Conservation (phyloP, 1,140 invertebrate genomes). For the Eriosoma lanigerum region DNA sequence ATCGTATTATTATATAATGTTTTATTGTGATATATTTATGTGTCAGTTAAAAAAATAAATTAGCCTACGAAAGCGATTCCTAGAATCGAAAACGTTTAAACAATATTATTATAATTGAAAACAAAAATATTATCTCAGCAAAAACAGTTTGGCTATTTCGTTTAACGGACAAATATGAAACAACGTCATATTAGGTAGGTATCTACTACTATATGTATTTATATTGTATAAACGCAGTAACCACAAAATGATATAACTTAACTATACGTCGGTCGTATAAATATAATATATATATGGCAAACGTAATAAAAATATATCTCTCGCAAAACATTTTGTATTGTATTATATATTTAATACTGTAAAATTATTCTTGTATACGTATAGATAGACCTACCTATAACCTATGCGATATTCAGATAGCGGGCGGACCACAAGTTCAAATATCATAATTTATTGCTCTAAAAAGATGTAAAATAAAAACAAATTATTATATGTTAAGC, state of each 20-base stretch:
- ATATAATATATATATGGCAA: not conserved
- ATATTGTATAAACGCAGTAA: too few relatives aligned
- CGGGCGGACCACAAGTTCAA: not conserved
- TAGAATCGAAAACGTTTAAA: too few relatives aligned
- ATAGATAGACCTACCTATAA: not conserved
- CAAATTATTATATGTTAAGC: not conserved
- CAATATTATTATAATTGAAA: too few relatives aligned
- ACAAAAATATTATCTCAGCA: too few relatives aligned
- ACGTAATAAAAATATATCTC: not conserved
- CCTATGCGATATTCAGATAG: not conserved
- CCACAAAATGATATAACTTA: not conserved
- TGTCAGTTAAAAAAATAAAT: too few relatives aligned
- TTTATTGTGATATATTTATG: too few relatives aligned
- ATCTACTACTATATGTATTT: not conserved
- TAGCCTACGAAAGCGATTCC: too few relatives aligned
- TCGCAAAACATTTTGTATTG: not conserved
- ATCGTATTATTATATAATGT: too few relatives aligned
- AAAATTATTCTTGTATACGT: not conserved
- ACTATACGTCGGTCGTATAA: not conserved
- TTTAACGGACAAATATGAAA: too few relatives aligned
- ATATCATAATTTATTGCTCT: not conserved
- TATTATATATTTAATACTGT: not conserved
- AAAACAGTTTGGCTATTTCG: too few relatives aligned
- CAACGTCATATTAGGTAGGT: too few relatives aligned
- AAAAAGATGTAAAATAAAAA: not conserved